A percentile compares a stretch with the other conserved stretches of the same genome.
Evolutionary conservation across 2,888 invertebrate species (phyloP).

Genomic region (Drosophila dives): DNA sequence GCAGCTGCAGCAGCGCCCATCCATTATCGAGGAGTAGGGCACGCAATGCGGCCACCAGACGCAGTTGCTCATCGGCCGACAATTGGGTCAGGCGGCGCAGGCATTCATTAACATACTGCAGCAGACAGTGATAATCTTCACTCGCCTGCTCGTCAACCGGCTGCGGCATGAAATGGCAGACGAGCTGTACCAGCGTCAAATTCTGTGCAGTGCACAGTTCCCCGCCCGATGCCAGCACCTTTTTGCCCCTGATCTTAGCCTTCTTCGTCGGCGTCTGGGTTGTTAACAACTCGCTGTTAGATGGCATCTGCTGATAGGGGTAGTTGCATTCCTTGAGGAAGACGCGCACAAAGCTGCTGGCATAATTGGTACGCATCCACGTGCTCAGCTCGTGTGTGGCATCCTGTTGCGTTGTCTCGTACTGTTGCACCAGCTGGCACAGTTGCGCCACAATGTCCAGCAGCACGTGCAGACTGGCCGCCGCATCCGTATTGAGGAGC

Average conservation of each 20-base stretch:
- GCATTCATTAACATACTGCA: conserved; percentile 45
- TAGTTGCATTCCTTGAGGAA: conserved; percentile 81
- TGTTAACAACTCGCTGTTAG: not conserved
- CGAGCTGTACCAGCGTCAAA: conserved; percentile 86
- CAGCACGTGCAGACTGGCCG: conserved; percentile 87
- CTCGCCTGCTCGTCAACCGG: conserved; percentile 33
- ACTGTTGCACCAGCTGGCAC: conserved; percentile 85
- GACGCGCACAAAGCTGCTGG: conserved; percentile 86
- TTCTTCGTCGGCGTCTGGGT: not conserved
- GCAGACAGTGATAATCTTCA: conserved; percentile 39
- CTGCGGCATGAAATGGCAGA: conserved; percentile 84
- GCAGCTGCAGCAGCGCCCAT: conserved; percentile 46
- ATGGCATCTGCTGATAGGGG: conserved; percentile 79
- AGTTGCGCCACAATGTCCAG: conserved; percentile 88
- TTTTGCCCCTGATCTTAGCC: conserved; percentile 32
- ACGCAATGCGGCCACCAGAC: conserved; percentile 72
- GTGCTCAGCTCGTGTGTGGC: conserved; percentile 84
- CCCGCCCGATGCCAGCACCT: conserved; percentile 59
- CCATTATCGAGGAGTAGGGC: conserved; percentile 73
- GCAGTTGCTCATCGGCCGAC: conserved; percentile 59
- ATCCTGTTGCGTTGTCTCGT: conserved; percentile 63
- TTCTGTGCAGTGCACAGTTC: conserved; percentile 86
- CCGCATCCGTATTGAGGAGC: conserved; percentile 88
- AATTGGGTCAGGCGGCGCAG: conserved; percentile 46
- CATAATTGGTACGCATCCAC: conserved; percentile 86